A percentile compares a stretch with the other conserved stretches of the same genome.
Evolutionary conservation across 2,113 vertebrate species (phyloP).

Genomic region (Cyprinodon variegatus): DNA sequence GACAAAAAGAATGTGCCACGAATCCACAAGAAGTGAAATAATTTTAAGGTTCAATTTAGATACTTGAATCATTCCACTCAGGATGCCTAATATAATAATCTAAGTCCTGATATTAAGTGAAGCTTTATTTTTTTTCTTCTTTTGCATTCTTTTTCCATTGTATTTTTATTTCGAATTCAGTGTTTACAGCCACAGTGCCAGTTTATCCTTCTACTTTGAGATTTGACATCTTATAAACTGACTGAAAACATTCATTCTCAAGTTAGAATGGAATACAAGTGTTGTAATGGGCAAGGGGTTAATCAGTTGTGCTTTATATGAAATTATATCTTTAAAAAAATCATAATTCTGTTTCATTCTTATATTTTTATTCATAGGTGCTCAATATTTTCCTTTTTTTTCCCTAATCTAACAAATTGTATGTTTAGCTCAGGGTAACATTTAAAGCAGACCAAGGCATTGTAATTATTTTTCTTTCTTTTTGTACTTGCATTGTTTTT

Average conservation of each 20-base stretch:
- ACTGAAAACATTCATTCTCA: slow-evolving; percentile 13
- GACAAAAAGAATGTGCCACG: slow-evolving; percentile 68
- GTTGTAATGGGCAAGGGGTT: slow-evolving; percentile 15
- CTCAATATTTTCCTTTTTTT: slow-evolving; percentile 30
- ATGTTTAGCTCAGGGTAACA: slow-evolving; percentile 60
- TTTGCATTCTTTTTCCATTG: slow-evolving; percentile 24
- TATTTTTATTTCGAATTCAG: slow-evolving; percentile 21
- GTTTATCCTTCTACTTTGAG: slow-evolving; percentile 16
- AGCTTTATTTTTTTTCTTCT: slow-evolving; percentile 12
- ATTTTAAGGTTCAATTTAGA: background rate
- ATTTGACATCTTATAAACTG: slow-evolving; percentile 24
- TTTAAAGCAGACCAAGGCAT: slow-evolving; percentile 45
- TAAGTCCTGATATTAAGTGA: slow-evolving; percentile 21
- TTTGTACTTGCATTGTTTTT: slow-evolving; percentile 38
- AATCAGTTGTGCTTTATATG: slow-evolving; percentile 20
- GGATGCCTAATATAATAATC: slow-evolving; percentile 15
- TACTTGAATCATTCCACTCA: slow-evolving; percentile 17
- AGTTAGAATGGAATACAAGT: slow-evolving; percentile 16
- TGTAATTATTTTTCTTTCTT: slow-evolving; percentile 29
- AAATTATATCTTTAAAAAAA: background rate
- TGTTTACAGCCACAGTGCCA: background rate
- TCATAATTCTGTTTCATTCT: background rate
- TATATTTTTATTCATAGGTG: slow-evolving; percentile 47
- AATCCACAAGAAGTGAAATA: slow-evolving; percentile 2
- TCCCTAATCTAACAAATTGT: slow-evolving; percentile 22